A percentile compares a stretch with the other conserved stretches of the same genome.
Evolutionary conservation across 2,797 vertebrate genomes (phyloP).

Genomic region (Coccyzus lansbergi): DNA sequence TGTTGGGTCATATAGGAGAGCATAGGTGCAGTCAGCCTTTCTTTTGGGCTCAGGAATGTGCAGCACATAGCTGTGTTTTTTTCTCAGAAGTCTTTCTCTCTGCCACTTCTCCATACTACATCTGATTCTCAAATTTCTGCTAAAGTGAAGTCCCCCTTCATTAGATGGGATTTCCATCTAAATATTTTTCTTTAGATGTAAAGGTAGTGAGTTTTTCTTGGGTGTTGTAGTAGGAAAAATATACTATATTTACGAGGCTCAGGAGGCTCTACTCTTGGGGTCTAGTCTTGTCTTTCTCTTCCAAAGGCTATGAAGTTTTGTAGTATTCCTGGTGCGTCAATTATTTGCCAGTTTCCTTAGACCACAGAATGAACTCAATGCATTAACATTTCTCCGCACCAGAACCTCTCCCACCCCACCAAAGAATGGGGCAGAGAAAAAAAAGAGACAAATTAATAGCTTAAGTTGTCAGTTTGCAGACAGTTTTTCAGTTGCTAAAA

Average conservation of each 20-base stretch:
- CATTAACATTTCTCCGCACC: neutral
- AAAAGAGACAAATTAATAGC: neutral
- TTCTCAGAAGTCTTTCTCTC: neutral
- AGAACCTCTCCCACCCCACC: neutral
- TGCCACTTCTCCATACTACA: neutral
- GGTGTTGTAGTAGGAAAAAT: too few species aligned
- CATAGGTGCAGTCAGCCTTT: neutral
- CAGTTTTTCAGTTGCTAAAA: neutral
- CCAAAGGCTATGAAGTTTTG: neutral
- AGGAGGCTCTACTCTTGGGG: neutral
- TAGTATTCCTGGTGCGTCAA: rapidly evolving
- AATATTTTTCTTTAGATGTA: neutral
- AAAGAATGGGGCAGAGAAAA: neutral
- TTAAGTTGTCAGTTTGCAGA: neutral
- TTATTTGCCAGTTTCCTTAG: neutral
- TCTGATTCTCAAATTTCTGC: neutral
- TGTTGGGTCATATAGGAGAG: neutral
- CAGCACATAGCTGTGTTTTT: neutral
- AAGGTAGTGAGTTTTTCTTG: neutral
- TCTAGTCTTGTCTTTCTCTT: neutral
- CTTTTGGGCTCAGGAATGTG: neutral
- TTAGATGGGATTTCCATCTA: neutral
- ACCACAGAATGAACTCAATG: neutral
- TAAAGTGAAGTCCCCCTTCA: neutral
- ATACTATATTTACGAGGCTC: neutral